These are phyloP conservation scores for Drosophila antonietae DNA, from an alignment of 2,888 invertebrate species.

Conservation along the genomic window DNA sequence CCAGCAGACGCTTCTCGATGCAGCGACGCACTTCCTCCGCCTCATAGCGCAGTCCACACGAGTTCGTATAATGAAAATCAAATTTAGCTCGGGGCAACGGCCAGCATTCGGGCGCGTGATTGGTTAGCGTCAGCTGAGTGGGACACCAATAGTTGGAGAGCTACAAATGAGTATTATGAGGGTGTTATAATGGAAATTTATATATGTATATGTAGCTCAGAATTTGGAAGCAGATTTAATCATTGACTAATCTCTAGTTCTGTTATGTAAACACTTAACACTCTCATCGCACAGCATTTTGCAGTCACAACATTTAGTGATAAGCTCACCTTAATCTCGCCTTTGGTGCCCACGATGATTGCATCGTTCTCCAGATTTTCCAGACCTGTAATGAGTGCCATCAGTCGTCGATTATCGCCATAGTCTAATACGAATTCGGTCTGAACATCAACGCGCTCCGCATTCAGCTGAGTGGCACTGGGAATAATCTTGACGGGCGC, in stretches of 20 bases:
- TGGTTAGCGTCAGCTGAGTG: conserved; percentile 86
- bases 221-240: neutral
- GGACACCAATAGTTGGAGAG: conserved; percentile 85
- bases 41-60: conserved; percentile 90
- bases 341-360: conserved; percentile 82
- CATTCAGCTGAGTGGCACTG: conserved; percentile 88
- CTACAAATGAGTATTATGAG: conserved; percentile 75
- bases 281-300: neutral
- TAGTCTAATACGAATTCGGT: conserved; percentile 77
- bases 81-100: conserved; percentile 86
- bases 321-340: conserved; percentile 81
- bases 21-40: conserved; percentile 91
- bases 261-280: neutral
- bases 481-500: conserved; percentile 89
- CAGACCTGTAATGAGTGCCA: conserved; percentile 75
- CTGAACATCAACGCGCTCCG: conserved; percentile 88
- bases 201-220: neutral
- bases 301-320: neutral
- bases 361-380: conserved; percentile 77
- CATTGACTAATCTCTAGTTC: neutral
- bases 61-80: conserved; percentile 88
- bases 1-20: conserved; percentile 88
- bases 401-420: conserved; percentile 74
- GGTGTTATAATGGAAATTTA: neutral
- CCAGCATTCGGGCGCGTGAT: conserved; percentile 86